These are phyloP conservation scores for Osmerus mordax DNA, from an alignment of 2,113 vertebrate genomes.

Conservation along the genomic window DNA sequence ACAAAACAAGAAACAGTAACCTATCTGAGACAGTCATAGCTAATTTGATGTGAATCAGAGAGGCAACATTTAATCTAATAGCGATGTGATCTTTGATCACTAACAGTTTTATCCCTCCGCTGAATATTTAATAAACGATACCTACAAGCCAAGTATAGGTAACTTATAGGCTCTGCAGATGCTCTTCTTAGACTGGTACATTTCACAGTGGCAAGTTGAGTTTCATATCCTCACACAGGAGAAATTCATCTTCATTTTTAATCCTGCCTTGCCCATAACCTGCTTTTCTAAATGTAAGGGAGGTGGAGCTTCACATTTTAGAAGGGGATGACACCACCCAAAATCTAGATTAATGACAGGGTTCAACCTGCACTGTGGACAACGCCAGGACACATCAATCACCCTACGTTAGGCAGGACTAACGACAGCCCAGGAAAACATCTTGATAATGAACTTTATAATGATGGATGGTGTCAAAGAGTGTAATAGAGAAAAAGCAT, in stretches of 20 bases:
- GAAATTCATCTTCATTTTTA: slow-evolving; percentile 22
- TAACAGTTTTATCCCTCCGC: too few relatives aligned
- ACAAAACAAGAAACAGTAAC: background rate
- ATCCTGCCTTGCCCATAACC: slow-evolving; percentile 21
- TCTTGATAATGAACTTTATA: slow-evolving; percentile 81
- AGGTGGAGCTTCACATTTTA: slow-evolving; percentile 19
- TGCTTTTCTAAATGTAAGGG: slow-evolving; percentile 22
- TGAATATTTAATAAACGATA: too few relatives aligned
- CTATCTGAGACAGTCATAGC: too few relatives aligned
- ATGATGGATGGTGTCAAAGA: slow-evolving; percentile 79
- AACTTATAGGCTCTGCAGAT: slow-evolving; percentile 14
- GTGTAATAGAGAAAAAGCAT: slow-evolving; percentile 68
- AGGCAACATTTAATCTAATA: background rate
- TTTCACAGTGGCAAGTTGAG: background rate
- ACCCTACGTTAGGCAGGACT: slow-evolving; percentile 75
- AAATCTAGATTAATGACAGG: slow-evolving; percentile 85
- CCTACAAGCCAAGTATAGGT: background rate
- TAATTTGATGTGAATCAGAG: background rate
- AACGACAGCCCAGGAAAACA: slow-evolving; percentile 80
- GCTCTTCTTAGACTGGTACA: background rate
- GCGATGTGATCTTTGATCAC: background rate
- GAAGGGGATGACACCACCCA: slow-evolving; percentile 71
- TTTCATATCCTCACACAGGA: slow-evolving; percentile 27
- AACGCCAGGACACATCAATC: slow-evolving; percentile 74
- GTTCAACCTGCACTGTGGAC: slow-evolving; percentile 75